Base-by-base conservation (phyloP, 2,797 vertebrate genomes). In the Coracias cyanogaster region DNA sequence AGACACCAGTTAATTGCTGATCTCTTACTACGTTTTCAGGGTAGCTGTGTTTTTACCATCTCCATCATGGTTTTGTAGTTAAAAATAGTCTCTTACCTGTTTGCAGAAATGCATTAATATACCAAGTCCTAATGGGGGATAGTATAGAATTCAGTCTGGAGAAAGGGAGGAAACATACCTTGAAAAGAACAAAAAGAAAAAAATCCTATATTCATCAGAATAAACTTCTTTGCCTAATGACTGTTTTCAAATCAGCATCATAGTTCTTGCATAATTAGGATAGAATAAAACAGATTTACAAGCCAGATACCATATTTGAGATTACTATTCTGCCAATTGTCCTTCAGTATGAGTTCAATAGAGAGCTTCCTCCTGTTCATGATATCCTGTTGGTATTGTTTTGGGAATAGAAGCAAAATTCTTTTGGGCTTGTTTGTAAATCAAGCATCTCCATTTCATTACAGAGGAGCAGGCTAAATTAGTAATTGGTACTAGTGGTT, bases 311-410 rank as follows among this genome's bases (percentile, higher is more conserved):
- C 2, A 8, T 39, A 55, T 81, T 65, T 91, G 66, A 82, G 33
- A 62, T 82, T 37, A 74, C 25, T 67, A 5, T 66, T 86, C 66
- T 90, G 48, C 83, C 90, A 76, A 49, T 17, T 0, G 3, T 51
- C 72, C 55, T 72, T 67, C 74, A 64, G 49, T 41, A 57, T 0
- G 0, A 92, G 69, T 45, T 89, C 72, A 89, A 37, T 22, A 86
- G 20, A 33, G 54, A 66, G 37, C 55, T 95, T 94, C 78, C 62
- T 89, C 45, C 77, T 94, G 87, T 96, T 81, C 54, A 12, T 7
- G 25, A 72, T 43, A 91, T 91, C 87, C 83, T 69, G 76, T 54
- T 54, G 72, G 77, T 82, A 48, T 51, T 77, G 28, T 64, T 91
- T 82, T 52, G n/a, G 54, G 43, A 87, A 87, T 2, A 76, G 79